A percentile compares a stretch with the other conserved stretches of the same genome.
These are phyloP conservation scores for Rhyacichthys aspro DNA, from an alignment of 2,797 vertebrate genomes.

Conservation along the genomic window DNA sequence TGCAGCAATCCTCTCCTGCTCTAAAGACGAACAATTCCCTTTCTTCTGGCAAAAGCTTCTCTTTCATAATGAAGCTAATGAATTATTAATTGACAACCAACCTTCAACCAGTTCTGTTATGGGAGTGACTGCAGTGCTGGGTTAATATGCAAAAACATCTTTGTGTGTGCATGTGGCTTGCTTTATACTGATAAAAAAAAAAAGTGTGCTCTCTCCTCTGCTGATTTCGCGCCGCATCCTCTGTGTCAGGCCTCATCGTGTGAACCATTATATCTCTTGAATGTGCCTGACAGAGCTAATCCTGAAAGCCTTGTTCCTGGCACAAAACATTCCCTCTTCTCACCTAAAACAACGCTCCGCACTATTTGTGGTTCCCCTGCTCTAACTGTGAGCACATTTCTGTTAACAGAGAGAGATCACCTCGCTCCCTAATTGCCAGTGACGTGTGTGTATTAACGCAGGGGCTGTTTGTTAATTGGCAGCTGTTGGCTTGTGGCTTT, in stretches of 20 bases:
- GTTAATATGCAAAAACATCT: too few relatives aligned
- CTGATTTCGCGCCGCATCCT: constrained; percentile 1
- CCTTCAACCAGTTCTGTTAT: too few relatives aligned
- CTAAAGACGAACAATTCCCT: constrained; percentile 3
- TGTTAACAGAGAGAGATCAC: constrained; percentile 48
- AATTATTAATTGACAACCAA: neutral
- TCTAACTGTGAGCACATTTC: constrained; percentile 1
- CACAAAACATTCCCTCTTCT: constrained; percentile 51
- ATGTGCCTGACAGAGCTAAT: constrained; percentile 63
- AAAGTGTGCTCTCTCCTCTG: neutral
- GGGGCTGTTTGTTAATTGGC: constrained; percentile 70
- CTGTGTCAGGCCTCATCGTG: constrained; percentile 56
- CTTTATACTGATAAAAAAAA: neutral
- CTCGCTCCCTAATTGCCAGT: constrained; percentile 50
- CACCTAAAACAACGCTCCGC: constrained; percentile 6
- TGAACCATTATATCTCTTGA: constrained; percentile 52
- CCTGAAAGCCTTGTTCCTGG: constrained; percentile 62
- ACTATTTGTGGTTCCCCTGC: neutral
- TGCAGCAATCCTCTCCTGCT: constrained; percentile 27
- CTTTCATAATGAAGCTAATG: neutral
- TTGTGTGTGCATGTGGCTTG: constrained; percentile 11
- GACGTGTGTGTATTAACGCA: constrained; percentile 62
- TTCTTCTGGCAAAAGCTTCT: neutral
- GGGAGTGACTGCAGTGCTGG: too few relatives aligned
- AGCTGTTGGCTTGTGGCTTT: constrained; percentile 66